These are phyloP conservation scores for Corella eumyota DNA, from an alignment of 23 tunicate genomes.

Conservation along the genomic window DNA sequence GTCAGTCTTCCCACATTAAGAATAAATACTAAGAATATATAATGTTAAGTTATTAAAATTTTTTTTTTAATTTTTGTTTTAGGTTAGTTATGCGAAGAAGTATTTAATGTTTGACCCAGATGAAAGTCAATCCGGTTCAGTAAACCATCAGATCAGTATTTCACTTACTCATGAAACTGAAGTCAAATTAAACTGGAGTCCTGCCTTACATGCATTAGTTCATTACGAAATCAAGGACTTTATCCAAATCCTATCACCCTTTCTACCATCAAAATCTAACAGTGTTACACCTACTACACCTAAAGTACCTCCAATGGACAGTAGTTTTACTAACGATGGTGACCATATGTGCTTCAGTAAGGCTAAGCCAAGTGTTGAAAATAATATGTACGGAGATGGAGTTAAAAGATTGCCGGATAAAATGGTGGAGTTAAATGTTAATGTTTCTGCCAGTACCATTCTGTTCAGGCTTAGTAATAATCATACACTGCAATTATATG, in stretches of 20 bases:
- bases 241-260: slow-evolving; percentile 13
- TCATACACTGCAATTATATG: slow-evolving; percentile 12
- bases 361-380: background rate
- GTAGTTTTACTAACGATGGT: no score
- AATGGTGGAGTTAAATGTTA: slow-evolving; percentile 12
- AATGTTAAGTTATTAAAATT: no score
- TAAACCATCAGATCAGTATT: slow-evolving; percentile 19
- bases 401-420: background rate
- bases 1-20: no score
- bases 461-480: slow-evolving; percentile 9
- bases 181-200: slow-evolving; percentile 49
- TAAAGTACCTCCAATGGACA: no score
- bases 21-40: no score
- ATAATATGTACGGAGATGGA: slow-evolving; percentile 1
- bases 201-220: slow-evolving; percentile 55
- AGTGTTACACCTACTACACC: no score
- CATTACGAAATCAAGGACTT: slow-evolving; percentile 60
- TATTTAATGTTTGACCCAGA: no score
- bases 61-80: no score
- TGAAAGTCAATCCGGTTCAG: no score
- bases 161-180: slow-evolving; percentile 25
- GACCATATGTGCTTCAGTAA: no score
- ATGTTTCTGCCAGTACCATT: slow-evolving; percentile 6
- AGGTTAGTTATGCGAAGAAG: no score
- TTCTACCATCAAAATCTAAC: background rate